Percentiles rank a stretch among this genome's conserved stretches.
Evolutionary conservation across 2,113 vertebrate species (phyloP).

Genomic region (Pungitius pungitius): DNA sequence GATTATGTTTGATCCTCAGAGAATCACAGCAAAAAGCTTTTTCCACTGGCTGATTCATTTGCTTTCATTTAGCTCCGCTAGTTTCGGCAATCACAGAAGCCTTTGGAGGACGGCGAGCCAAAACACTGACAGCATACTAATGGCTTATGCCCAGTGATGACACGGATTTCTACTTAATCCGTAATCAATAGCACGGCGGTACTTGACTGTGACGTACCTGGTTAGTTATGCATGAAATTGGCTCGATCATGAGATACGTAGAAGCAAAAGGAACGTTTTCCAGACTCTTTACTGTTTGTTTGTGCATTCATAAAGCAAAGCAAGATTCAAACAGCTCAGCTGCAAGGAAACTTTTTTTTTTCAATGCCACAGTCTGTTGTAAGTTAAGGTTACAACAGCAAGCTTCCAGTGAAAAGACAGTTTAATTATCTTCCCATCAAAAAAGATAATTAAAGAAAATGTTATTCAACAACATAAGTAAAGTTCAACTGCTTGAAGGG

Average conservation of each 20-base stretch:
- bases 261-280: conserved; percentile 21
- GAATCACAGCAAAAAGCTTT: conserved; percentile 10
- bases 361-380: conserved; percentile 1
- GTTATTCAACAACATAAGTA: conserved; percentile 12
- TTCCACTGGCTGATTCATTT: conserved; percentile 33
- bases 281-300: conserved; percentile 14
- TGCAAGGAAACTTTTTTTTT: neutral
- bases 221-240: conserved; percentile 59
- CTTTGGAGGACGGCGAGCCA: conserved; percentile 11
- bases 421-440: neutral
- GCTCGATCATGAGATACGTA: conserved; percentile 24
- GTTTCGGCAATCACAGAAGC: conserved; percentile 40
- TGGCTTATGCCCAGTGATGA: conserved; percentile 21
- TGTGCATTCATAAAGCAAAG: conserved; percentile 24
- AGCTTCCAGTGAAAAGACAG: conserved; percentile 4
- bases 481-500: neutral
- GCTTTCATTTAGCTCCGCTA: conserved; percentile 28
- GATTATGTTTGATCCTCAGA: conserved; percentile 23
- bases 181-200: conserved; percentile 25
- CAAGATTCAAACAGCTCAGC: neutral
- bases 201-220: conserved; percentile 25
- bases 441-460: neutral
- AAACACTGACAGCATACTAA: conserved; percentile 35
- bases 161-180: conserved; percentile 40
- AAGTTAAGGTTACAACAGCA: neutral